Percentiles rank a stretch among this genome's conserved stretches.
Conservation (phyloP, 2,113 vertebrate genomes). For the Caranx ignobilis region DNA sequence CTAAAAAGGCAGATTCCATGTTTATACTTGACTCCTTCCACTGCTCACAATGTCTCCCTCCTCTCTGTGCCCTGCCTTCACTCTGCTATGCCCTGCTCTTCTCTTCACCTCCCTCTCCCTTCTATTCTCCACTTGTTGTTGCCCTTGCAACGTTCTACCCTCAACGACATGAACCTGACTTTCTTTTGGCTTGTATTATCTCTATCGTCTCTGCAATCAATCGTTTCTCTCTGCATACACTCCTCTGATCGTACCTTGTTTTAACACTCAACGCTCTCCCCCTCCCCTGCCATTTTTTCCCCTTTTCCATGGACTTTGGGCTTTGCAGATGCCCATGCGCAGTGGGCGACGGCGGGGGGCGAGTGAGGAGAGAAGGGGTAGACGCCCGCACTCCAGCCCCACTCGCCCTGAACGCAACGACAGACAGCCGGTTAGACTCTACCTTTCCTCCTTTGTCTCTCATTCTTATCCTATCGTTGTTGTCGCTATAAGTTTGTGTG, state of each 20-base stretch:
- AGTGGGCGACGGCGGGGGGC: conserved; percentile 88
- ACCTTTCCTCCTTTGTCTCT: conserved; percentile 29
- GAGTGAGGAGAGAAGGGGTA: conserved; percentile 86
- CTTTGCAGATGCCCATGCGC: conserved; percentile 88
- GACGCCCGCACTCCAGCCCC: conserved; percentile 84
- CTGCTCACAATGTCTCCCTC: conserved; percentile 5
- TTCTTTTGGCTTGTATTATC: conserved; percentile 23
- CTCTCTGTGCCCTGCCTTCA: conserved; percentile 5
- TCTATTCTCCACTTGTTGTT: conserved; percentile 44
- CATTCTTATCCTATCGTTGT: conserved; percentile 13
- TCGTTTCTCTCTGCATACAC: background rate
- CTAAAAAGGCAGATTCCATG: conserved; percentile 15
- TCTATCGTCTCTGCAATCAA: conserved; percentile 3
- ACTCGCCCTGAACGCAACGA: conserved; percentile 83
- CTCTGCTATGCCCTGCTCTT: conserved; percentile 26
- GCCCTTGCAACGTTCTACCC: conserved; percentile 30
- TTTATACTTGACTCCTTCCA: conserved; percentile 25
- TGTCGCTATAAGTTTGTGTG: conserved; percentile 22
- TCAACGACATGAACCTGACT: conserved; percentile 12
- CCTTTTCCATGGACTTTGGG: conserved; percentile 50
- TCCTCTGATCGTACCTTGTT: background rate
- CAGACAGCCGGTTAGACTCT: conserved; percentile 81
- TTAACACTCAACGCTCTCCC: conserved; percentile 29
- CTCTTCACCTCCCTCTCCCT: conserved; percentile 16
- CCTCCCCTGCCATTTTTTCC: conserved; percentile 6